Conservation (phyloP, 2,797 vertebrate species). For the Fistularia tabacaria region DNA sequence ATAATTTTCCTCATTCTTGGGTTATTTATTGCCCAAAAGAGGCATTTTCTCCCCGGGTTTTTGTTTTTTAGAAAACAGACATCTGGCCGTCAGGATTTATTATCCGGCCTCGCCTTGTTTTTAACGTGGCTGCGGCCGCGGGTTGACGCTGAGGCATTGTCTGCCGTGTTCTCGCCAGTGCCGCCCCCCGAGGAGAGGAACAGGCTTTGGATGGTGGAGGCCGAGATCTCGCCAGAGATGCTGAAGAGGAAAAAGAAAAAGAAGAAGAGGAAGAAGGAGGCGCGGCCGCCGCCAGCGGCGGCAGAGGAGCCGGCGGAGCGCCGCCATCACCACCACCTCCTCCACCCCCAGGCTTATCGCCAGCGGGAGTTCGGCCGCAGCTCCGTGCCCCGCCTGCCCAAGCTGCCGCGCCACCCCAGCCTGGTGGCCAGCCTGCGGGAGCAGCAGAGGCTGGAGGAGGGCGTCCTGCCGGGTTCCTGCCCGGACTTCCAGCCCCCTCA, state of each 20-base stretch:
- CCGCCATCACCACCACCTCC: too few species aligned
- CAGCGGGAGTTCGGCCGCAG: slow-evolving; percentile 67
- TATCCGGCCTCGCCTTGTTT: too few species aligned
- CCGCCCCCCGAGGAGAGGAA: slow-evolving; percentile 86
- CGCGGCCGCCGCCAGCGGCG: slow-evolving; percentile 58
- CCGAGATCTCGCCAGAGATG: slow-evolving; percentile 85
- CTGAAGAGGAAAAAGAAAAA: slow-evolving; percentile 88
- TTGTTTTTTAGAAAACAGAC: too few species aligned
- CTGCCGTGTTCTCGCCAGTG: slow-evolving; percentile 65
- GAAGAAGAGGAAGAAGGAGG: slow-evolving; percentile 86
- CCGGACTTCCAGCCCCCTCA: slow-evolving; percentile 61
- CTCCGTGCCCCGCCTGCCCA: slow-evolving; percentile 85
- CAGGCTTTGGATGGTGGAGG: slow-evolving; percentile 88
- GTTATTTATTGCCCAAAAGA: too few species aligned
- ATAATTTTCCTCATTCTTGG: too few species aligned
- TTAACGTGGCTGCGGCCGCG: too few species aligned
- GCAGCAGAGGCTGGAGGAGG: slow-evolving; percentile 65
- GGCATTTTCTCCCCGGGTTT: too few species aligned
- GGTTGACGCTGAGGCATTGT: background rate
- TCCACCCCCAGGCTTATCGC: slow-evolving; percentile 28
- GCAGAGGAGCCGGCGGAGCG: slow-evolving; percentile 2
- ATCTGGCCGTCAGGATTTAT: too few species aligned
- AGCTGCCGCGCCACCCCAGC: slow-evolving; percentile 81
- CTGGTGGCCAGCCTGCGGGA: slow-evolving; percentile 75
- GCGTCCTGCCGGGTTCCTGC: slow-evolving; percentile 76